Base-by-base conservation (phyloP, 2,797 vertebrate species). In the Moxostoma hubbsi region DNA sequence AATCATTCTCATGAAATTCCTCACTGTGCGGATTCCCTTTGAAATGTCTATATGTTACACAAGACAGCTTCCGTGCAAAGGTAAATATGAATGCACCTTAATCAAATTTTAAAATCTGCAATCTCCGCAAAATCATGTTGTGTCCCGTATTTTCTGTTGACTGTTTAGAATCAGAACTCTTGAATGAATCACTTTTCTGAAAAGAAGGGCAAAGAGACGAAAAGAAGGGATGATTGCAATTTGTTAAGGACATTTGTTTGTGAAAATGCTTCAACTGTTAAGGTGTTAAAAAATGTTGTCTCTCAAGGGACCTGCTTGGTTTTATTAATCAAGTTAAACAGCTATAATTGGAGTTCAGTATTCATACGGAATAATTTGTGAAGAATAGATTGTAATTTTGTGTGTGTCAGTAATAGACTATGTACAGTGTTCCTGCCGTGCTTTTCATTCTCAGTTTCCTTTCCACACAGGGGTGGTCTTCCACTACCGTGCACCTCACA, bases 401-500 rank as follows among this genome's bases (percentile, higher is more conserved):
- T 58, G 15, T 58, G 57, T 58, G 7, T 55, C 5, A 36, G 36
- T 36, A 36, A 36, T 16, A 58, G 5, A n/a, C n/a, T 9, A 18
- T 51, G 58, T 49, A 53, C 11, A 15, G 9, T 18, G 9, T 18
- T 64, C 61, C 24, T 36, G 49, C 67, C 3, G 58, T 66, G 7
- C 74, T n/a, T 43, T 62, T 36, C 15, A 12, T 69, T 61, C 8
- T 62, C 5, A 36, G 47, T 72, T 55, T 57, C 5, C 13, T 36
- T 74, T 79, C 75, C 61, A 13, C 57, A 53, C 86, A 98, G 97
- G 97, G 9, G 94, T 97, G 0, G 95, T 98, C 6, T 99, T 98
- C 89, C 97, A 99, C 84, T 99, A 98, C 88, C 95, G 97, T 4
- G 95, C 96, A 0, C 93, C 93, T 18, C 94, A 94, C 18, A 87